Base-by-base conservation (phyloP, 2,797 vertebrate species). In the Hoplostethus mediterraneus region DNA sequence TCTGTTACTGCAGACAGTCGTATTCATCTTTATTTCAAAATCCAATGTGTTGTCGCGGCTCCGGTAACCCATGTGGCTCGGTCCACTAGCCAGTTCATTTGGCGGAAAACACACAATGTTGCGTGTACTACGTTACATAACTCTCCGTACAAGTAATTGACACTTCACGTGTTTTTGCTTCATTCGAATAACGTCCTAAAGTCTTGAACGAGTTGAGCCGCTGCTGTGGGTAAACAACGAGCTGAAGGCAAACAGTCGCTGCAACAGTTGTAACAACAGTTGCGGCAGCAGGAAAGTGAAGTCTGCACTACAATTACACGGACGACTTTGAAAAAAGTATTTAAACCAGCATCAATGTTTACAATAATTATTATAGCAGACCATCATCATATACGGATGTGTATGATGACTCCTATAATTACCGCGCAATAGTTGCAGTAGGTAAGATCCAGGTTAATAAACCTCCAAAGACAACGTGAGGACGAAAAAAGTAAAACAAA, bases 41-140 rank as follows among this genome's bases (percentile, higher is more conserved):
- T 21, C 21, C 21, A 21, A 21, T 21, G 21, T 21, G 21, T 21
- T 21, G 21, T 21, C 21, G 21, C 21, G 21, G 21, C 21, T 21
- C 14, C 45, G 45, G 13, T 52, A 54, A 5, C 56, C 16, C 1
- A 16, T 11, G 59, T 3, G 30, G 56, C 63, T 61, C 45, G 67
- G 61, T 61, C 71, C 67, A 67, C 0, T 66, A 12, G 13, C 45
- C 73, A 28, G 71, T 63, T 52, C 14, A 58, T 48, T 40, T 31
- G 51, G 6, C 17, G 28, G 31, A 64, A 73, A 67, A 25, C 40
- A 80, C 73, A 57, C 73, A 63, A 48, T 52, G 79, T 64, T 62
- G 73, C 66, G 58, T 48, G 73, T 58, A 38, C 42, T 10, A 54
- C 48, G 83, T 93, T 92, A 89, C 89, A 73, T 91, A 93, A 92